Evolutionary conservation across 2,113 vertebrate genomes (phyloP).

Genomic region (Atlantisia rogersi): DNA sequence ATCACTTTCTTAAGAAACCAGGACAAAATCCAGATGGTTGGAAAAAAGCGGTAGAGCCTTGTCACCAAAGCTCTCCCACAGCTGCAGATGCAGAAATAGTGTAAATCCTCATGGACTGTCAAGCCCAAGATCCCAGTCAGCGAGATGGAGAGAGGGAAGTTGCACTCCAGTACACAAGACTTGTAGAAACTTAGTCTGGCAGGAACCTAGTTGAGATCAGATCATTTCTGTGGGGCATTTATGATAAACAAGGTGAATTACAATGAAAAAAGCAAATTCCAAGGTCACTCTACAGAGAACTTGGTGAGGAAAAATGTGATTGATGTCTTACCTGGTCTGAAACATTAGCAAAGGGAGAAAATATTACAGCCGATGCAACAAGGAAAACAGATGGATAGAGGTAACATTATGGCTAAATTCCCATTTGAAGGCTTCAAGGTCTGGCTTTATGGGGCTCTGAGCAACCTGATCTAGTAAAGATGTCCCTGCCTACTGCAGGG

Average conservation of each 20-base stretch:
- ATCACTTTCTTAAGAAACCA: not conserved
- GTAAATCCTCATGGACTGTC: not conserved
- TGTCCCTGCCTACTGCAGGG: too few species aligned
- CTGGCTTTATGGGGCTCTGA: too few species aligned
- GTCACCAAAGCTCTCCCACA: not conserved
- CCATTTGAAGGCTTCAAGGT: not conserved
- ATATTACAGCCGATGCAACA: not conserved
- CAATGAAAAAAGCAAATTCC: not conserved
- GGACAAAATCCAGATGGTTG: not conserved
- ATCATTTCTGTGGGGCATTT: not conserved
- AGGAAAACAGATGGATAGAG: not conserved
- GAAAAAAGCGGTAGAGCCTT: not conserved
- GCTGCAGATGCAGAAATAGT: fast-evolving
- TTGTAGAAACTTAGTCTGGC: not conserved
- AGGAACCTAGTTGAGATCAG: not conserved
- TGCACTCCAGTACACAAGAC: not conserved
- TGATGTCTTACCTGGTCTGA: not conserved
- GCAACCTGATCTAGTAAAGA: too few species aligned
- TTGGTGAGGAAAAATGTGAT: not conserved
- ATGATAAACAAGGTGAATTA: not conserved
- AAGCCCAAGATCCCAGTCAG: not conserved
- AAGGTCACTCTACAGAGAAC: not conserved
- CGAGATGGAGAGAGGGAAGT: not conserved
- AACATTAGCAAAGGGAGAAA: not conserved
- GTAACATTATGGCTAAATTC: not conserved